Base-by-base conservation (phyloP, 2,113 vertebrate species). In the Athene cunicularia region DNA sequence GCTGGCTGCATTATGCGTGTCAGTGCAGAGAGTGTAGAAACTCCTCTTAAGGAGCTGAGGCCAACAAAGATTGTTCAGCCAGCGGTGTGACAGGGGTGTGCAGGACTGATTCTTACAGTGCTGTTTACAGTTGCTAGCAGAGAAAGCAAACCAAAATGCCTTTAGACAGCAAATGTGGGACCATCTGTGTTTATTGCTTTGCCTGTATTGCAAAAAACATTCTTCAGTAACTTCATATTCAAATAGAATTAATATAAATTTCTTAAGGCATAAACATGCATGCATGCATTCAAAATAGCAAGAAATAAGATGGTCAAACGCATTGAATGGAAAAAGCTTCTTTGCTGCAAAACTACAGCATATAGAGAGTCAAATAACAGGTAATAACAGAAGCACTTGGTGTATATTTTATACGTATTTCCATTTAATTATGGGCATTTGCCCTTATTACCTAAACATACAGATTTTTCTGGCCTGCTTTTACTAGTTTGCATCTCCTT, bases 91-190 rank as follows among this genome's bases (percentile, higher is more conserved):
- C 82, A 43, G 32, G 17, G 16, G 26, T 94, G 63, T 90, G 88
- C 79, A 96, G 52, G 71, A 96, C 93, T 63, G 92, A 95, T 94
- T 97, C 94, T 83, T 74, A 74, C 67, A 86, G 75, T 50, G 33
- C 45, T 73, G 47, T 92, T 90, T 86, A 90, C 37, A 88, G 15
- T 83, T 63, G 26, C 12, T 47, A 39, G 72, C 21, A 80, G 23
- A 86, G 12, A 86, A 53, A 83, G 55, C 32, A 74, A 75, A 88
- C 18, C 11, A 47, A 56, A 93, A 73, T 37, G 27, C 12, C 64
- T 95, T 95, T 63, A 86, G 41, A 59, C 13, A 73, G 68, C 28
- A 74, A 83, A 86, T 94, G n/a, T 70, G 56, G 47, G 60, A 60
- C 37, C 24, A 45, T 39, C 21, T n/a, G 5, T 86, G 26, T 77